Percentiles rank a stretch among this genome's conserved stretches.
These are phyloP conservation scores for Drosophila chauvacae DNA, from an alignment of 1,140 invertebrate species.

Conservation along the genomic window DNA sequence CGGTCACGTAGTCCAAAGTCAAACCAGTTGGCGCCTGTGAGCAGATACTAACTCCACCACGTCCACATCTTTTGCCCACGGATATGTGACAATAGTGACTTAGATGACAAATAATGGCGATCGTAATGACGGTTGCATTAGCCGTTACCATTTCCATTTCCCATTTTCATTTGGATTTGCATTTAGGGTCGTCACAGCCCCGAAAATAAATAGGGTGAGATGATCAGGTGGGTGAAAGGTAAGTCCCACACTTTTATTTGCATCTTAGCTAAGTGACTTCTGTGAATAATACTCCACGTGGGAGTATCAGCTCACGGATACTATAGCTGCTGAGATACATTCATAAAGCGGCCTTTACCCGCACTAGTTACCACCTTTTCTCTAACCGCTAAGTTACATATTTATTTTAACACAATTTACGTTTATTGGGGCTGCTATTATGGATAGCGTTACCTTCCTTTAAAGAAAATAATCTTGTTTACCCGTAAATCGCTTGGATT, in stretches of 20 bases:
- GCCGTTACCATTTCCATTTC: slow-evolving; percentile 33
- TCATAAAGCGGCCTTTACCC: not conserved
- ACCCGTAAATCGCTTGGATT: not conserved
- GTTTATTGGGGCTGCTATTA: slow-evolving; percentile 4
- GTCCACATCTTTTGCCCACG: slow-evolving; percentile 11
- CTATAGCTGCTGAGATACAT: not conserved
- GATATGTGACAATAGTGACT: not conserved
- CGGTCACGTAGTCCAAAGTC: slow-evolving; percentile 68
- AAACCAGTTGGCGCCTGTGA: slow-evolving; percentile 56
- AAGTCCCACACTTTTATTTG: not conserved
- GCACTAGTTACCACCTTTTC: slow-evolving; percentile 3
- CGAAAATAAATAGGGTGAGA: slow-evolving; percentile 26
- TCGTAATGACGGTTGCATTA: slow-evolving; percentile 9
- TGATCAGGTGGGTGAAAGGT: slow-evolving; percentile 17
- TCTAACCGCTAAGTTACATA: slow-evolving; percentile 4
- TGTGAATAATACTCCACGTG: not conserved
- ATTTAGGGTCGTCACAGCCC: slow-evolving; percentile 31
- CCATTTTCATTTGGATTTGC: slow-evolving; percentile 38
- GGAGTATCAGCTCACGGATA: not conserved
- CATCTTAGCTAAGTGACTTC: not conserved
- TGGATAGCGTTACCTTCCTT: slow-evolving; percentile 3
- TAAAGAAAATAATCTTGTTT: not conserved
- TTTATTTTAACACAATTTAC: slow-evolving; percentile 19
- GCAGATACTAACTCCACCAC: slow-evolving; percentile 14
- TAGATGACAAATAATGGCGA: slow-evolving; percentile 11